Evolutionary conservation across 2,888 invertebrate species (phyloP), one percentile per base, ranked within the genome.

Genomic region (Lasioglossum villosulum): DNA sequence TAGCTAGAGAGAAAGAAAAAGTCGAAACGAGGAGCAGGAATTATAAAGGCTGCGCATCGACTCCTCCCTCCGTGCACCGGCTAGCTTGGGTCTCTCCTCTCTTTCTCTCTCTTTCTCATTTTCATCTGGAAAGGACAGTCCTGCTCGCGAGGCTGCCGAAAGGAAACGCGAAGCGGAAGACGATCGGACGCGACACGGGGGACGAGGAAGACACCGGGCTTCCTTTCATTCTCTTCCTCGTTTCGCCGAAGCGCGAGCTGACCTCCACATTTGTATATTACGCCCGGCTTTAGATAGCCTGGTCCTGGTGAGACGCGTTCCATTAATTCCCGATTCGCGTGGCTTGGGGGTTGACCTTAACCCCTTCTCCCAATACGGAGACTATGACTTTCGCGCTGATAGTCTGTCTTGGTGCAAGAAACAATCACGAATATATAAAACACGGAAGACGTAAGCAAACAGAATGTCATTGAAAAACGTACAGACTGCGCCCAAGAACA

Each of bases 231-330:
- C 89, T 82, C 90, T 92, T 93, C 91, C 91, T 92, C 89, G 91
- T 92, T 92, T 91, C 89, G 88, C 79, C 77, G 86, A 86, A 90
- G 91, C 92, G 92, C 91, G 91, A 92, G 93, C 92, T 93, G 84
- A 87, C 84, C 80, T 78, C 88, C 84, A 82, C 88, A 95, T 95
- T 95, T 95, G 94, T 94, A 95, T 95, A 94, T 94, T 93, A 93
- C 91, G 93, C 91, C 92, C 88, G 92, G 85, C 89, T 87, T 92
- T 92, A 87, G 92, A 91, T 92, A 91, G 92, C 92, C 92, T 8
- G 82, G 89, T 89, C 91, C 91, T 92, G 90, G 90, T 91, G 93
- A 91, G 93, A 92, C 93, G 93, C 93, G 93, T 94, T 93, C 93
- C 94, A 94, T 95, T 94, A 93, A 95, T 94, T 94, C 92, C 88